A percentile compares a stretch with the other conserved stretches of the same genome.
Evolutionary conservation across 2,113 vertebrate species (phyloP).

Genomic region (Opisthocomus hoazin): DNA sequence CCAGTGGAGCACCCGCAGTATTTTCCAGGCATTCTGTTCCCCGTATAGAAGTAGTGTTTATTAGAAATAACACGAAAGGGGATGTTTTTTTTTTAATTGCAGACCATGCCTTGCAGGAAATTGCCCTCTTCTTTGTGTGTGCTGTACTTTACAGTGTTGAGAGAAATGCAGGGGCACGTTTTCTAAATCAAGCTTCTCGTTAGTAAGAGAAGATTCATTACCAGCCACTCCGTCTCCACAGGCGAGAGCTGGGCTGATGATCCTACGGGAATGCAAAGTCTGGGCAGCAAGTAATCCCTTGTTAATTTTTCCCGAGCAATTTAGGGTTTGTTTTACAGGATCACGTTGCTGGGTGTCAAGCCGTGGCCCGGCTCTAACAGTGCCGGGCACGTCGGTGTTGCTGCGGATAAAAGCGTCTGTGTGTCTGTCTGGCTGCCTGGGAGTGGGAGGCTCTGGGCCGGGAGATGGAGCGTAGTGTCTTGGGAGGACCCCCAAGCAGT

Average conservation of each 20-base stretch:
- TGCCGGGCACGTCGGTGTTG: fast-evolving
- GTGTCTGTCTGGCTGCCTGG: not conserved
- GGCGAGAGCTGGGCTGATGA: not conserved
- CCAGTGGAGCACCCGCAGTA: not conserved
- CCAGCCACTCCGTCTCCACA: not conserved
- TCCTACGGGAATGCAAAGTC: not conserved
- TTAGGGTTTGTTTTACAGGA: not conserved
- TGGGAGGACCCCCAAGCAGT: not conserved
- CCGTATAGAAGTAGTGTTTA: not conserved
- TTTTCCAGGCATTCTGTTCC: not conserved
- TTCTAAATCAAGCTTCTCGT: not conserved
- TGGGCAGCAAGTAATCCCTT: not conserved
- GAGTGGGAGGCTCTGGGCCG: not conserved
- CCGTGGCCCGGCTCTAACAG: not conserved
- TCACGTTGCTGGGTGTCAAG: not conserved
- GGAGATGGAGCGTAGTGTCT: fast-evolving
- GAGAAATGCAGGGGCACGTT: not conserved
- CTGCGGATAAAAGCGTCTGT: not conserved
- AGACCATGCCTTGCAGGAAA: not conserved
- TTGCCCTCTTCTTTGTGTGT: not conserved
- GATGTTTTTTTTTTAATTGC: not conserved
- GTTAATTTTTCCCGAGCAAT: not conserved
- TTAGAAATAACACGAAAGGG: not conserved
- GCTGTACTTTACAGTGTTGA: not conserved
- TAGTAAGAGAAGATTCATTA: not conserved